These are phyloP conservation scores for Meghimatium bilineatum DNA, from an alignment of 2,888 invertebrate genomes.

Conservation along the genomic window DNA sequence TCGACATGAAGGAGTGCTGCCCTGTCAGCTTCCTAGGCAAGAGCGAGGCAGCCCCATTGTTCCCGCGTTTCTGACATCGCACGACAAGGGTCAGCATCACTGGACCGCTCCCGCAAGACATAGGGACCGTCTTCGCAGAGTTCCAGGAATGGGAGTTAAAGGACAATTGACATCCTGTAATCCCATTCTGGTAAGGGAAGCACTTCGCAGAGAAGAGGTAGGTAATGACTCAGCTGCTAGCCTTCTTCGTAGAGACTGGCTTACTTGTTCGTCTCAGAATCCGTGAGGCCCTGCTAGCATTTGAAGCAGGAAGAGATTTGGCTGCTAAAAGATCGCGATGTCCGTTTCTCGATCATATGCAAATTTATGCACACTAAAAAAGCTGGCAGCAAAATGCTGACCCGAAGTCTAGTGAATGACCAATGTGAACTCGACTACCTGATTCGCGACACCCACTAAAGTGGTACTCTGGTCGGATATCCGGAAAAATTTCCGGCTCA, in stretches of 20 bases:
- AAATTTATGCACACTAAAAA: conserved; percentile 11
- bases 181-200: conserved; percentile 8
- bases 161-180: conserved; percentile 3
- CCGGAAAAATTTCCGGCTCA: neutral
- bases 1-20: neutral
- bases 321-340: neutral
- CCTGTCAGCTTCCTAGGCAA: no score
- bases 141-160: neutral
- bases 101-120: conserved; percentile 5
- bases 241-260: neutral
- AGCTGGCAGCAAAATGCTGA: neutral
- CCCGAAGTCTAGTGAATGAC: conserved; percentile 10
- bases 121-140: conserved; percentile 3
- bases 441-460: neutral
- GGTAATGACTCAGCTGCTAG: neutral
- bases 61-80: neutral
- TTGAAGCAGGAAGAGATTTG: neutral
- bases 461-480: neutral
- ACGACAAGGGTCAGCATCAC: neutral
- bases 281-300: neutral
- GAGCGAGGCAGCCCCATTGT: neutral
- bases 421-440: conserved; percentile 21
- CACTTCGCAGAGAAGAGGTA: conserved; percentile 5
- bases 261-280: neutral
- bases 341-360: neutral